Evolutionary conservation across 2,797 vertebrate genomes (phyloP).

Genomic region (Helicolenus hilgendorfi): DNA sequence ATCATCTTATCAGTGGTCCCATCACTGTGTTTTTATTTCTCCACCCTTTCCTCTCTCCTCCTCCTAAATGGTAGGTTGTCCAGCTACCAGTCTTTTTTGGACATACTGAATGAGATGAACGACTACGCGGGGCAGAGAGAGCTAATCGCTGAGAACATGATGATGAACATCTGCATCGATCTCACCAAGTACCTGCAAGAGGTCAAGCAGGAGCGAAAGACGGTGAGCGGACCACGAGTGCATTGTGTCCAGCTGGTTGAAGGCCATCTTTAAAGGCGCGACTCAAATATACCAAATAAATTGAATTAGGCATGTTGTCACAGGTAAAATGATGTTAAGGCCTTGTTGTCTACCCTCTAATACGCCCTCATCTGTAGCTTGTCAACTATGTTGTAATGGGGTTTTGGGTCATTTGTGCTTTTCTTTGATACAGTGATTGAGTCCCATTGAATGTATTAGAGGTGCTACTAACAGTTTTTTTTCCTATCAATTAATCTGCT

Average conservation of each 20-base stretch:
- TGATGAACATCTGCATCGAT: slow-evolving; percentile 93
- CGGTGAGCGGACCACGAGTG: slow-evolving; percentile 79
- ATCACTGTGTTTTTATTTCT: slow-evolving; percentile 44
- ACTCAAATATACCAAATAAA: neutral
- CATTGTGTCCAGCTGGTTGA: neutral
- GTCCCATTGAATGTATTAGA: neutral
- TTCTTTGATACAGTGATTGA: neutral
- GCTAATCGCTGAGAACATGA: slow-evolving; percentile 94
- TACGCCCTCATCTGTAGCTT: neutral
- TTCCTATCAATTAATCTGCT: neutral
- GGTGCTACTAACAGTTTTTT: neutral
- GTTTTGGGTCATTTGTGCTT: neutral
- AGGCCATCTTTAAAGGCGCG: neutral
- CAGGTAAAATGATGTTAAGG: neutral
- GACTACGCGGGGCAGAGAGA: slow-evolving; percentile 95
- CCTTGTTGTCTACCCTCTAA: neutral
- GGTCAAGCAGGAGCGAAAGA: slow-evolving; percentile 94
- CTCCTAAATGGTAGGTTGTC: slow-evolving; percentile 87
- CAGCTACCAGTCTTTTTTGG: slow-evolving; percentile 93
- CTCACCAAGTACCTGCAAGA: slow-evolving; percentile 94
- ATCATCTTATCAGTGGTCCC: slow-evolving; percentile 60
- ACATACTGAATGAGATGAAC: slow-evolving; percentile 94
- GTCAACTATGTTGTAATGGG: neutral
- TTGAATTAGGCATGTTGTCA: neutral
- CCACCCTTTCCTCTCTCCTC: slow-evolving; percentile 64